A percentile compares a stretch with the other conserved stretches of the same genome.
Evolutionary conservation across 2,797 vertebrate genomes (phyloP).

Genomic region (Mus spretus): DNA sequence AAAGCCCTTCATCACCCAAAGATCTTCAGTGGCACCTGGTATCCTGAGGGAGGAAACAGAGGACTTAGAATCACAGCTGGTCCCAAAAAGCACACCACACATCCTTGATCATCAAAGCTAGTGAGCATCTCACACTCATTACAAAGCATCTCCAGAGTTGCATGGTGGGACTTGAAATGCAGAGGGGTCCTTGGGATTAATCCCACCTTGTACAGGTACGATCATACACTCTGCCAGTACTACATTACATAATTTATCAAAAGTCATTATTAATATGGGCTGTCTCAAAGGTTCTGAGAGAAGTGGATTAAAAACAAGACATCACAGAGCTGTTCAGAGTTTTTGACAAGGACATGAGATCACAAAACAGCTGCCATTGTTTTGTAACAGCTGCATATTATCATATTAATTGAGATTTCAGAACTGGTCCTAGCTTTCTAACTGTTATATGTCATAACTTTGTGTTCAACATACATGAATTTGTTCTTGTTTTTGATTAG

Average conservation of each 20-base stretch:
- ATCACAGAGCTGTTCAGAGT: background rate
- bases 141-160: background rate
- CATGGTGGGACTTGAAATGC: too few species aligned
- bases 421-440: background rate
- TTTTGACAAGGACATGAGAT: background rate
- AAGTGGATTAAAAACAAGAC: background rate
- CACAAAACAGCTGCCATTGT: background rate
- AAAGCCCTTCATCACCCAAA: background rate
- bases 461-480: background rate
- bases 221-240: background rate
- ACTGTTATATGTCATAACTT: background rate
- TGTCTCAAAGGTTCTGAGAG: background rate
- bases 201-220: background rate
- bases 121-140: accelerated
- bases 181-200: background rate
- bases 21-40: background rate
- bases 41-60: background rate
- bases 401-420: conserved; percentile 45
- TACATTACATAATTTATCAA: background rate
- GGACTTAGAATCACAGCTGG: background rate
- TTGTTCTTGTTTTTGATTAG: background rate
- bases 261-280: background rate
- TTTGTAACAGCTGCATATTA: background rate
- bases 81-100: background rate
- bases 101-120: background rate